Conservation (phyloP, 2,113 vertebrate genomes). For the Gopherus flavomarginatus region DNA sequence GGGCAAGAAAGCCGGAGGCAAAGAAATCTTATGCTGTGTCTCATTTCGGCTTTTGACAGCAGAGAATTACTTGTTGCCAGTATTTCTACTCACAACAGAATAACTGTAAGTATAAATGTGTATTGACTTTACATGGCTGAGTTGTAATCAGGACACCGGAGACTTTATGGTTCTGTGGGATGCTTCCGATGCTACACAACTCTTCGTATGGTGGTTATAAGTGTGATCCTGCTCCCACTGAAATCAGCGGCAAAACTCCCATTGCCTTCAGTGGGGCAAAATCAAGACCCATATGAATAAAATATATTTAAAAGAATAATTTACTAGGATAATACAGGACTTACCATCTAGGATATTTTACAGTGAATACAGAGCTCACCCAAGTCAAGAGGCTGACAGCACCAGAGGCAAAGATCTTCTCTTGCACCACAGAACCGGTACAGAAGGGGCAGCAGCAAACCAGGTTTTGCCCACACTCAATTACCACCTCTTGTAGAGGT, state of each 20-base stretch:
- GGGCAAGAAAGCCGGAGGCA: background rate
- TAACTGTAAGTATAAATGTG: background rate
- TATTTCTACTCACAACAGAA: background rate
- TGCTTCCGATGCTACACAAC: background rate
- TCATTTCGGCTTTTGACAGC: background rate
- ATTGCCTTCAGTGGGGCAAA: background rate
- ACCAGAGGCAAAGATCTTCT: background rate
- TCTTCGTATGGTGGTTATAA: no score
- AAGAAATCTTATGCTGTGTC: background rate
- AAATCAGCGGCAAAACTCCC: background rate
- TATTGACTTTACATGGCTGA: background rate
- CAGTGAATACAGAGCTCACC: background rate
- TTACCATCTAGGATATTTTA: background rate
- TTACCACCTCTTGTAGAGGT: background rate
- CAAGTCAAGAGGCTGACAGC: background rate
- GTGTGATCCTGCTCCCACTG: background rate
- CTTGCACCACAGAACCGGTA: rapidly evolving
- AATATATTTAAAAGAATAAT: background rate
- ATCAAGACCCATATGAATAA: background rate
- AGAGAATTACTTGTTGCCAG: background rate
- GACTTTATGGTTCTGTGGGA: background rate
- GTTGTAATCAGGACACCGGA: background rate
- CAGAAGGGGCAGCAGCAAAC: background rate
- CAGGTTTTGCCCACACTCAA: background rate
- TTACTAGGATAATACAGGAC: background rate